These are phyloP conservation scores for Phaethon lepturus DNA, from an alignment of 2,113 vertebrate species.

Conservation along the genomic window DNA sequence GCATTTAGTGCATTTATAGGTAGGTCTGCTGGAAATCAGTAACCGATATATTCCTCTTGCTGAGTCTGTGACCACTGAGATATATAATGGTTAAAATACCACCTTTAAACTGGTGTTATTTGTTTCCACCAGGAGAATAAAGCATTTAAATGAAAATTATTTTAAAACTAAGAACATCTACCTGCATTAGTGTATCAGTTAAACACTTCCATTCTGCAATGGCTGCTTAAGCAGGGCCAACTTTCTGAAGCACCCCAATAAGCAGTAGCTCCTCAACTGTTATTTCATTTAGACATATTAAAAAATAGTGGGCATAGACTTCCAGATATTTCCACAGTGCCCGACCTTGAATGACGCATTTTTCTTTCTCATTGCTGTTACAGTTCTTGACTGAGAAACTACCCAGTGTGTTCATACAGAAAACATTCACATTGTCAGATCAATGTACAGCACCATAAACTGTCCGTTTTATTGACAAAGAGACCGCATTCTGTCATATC, in stretches of 20 bases:
- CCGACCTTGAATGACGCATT: rapidly evolving
- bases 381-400: neutral
- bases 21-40: neutral
- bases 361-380: neutral
- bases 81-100: neutral
- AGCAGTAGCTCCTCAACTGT: neutral
- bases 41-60: neutral
- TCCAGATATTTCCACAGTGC: neutral
- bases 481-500: neutral
- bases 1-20: neutral
- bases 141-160: neutral
- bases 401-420: neutral
- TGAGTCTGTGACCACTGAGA: neutral
- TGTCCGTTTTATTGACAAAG: neutral
- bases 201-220: neutral
- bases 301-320: neutral
- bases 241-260: neutral
- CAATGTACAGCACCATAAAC: neutral
- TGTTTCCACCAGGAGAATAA: neutral
- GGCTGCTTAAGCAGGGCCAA: neutral
- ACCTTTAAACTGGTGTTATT: neutral
- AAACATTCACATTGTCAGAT: neutral
- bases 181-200: neutral
- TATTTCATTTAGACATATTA: neutral
- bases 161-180: neutral